Conservation (phyloP, 2,113 vertebrate species). For the Archilochus colubris region DNA sequence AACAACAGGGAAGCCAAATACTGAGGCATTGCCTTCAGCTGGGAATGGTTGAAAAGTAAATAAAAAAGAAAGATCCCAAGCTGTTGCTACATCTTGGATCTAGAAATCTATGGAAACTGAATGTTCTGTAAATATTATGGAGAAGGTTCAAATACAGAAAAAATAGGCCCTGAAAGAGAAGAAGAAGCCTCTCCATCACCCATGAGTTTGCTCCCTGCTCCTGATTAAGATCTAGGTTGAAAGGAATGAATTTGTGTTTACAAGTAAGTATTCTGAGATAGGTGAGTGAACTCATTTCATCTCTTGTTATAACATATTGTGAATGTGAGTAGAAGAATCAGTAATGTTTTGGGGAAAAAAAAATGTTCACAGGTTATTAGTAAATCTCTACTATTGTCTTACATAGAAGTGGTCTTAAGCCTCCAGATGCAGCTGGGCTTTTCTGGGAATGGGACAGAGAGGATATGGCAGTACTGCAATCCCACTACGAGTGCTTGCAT, state of each 20-base stretch:
- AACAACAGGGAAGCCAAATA: not conserved
- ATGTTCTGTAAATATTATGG: not conserved
- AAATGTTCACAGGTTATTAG: not conserved
- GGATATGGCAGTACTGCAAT: not conserved
- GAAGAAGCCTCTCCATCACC: not conserved
- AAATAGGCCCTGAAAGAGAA: not conserved
- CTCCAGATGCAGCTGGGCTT: not conserved
- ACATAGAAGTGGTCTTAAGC: not conserved
- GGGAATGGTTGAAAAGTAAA: not conserved
- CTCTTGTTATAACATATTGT: not conserved
- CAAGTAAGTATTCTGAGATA: not conserved
- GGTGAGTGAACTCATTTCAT: not conserved
- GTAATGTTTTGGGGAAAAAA: not conserved
- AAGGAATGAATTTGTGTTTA: not conserved
- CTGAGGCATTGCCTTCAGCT: not conserved
- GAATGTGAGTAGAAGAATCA: not conserved
- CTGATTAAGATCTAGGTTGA: not conserved
- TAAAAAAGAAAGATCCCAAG: not conserved
- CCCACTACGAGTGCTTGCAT: not conserved
- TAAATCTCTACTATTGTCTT: not conserved
- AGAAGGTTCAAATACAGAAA: not conserved
- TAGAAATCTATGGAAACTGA: not conserved
- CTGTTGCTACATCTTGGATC: not conserved
- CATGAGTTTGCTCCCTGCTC: not conserved
- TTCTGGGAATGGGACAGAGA: rapidly evolving